These are phyloP conservation scores for Lophius piscatorius DNA, from an alignment of 2,113 vertebrate species.

Conservation along the genomic window DNA sequence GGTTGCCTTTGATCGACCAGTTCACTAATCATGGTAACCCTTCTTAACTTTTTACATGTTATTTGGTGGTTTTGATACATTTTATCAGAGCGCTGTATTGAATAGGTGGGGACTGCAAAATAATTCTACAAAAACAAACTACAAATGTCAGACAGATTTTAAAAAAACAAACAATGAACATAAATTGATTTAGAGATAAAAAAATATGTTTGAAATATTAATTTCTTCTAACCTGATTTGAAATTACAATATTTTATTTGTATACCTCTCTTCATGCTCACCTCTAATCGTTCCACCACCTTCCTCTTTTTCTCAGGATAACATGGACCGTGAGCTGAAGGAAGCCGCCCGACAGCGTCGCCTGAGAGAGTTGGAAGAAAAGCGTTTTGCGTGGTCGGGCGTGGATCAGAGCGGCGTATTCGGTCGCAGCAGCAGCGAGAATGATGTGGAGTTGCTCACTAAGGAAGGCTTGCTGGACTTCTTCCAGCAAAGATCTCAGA, in stretches of 20 bases:
- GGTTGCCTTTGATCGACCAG: too few species aligned
- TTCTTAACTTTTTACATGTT: too few species aligned
- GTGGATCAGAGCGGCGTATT: constrained; percentile 82
- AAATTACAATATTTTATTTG: background rate
- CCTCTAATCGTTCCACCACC: background rate
- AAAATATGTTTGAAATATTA: too few species aligned
- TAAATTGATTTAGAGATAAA: too few species aligned
- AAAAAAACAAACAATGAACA: too few species aligned
- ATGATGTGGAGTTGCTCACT: constrained; percentile 88
- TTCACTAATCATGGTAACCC: too few species aligned
- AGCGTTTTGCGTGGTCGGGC: constrained; percentile 83
- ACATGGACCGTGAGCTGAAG: constrained; percentile 86
- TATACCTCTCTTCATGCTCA: background rate
- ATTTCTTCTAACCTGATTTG: background rate
- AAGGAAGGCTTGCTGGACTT: constrained; percentile 89
- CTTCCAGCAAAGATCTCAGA: constrained; percentile 85
- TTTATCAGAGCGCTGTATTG: too few species aligned
- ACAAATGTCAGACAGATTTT: too few species aligned
- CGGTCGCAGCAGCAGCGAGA: constrained; percentile 94
- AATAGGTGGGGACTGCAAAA: too few species aligned
- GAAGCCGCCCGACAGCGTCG: constrained; percentile 86
- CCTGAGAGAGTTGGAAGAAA: constrained; percentile 87
- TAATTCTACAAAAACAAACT: too few species aligned
- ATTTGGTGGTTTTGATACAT: too few species aligned
- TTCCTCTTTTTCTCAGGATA: constrained; percentile 83